Base-by-base conservation (phyloP, 2,113 vertebrate species). In the Scortum barcoo region DNA sequence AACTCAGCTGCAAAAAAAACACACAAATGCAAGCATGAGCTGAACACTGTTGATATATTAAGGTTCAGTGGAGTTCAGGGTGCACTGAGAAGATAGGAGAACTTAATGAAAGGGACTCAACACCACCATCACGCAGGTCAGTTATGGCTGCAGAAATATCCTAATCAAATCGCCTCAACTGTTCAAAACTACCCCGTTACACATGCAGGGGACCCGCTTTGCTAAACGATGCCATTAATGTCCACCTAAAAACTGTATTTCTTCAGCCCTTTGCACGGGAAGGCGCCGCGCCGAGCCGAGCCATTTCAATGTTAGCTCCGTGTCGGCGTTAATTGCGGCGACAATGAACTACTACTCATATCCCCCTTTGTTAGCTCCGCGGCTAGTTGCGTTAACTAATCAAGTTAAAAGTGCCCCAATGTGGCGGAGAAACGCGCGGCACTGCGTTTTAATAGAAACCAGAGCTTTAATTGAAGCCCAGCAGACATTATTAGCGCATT, bases 281-380 rank as follows among this genome's bases (percentile, higher is more conserved):
- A 26, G 24, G 22, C 0, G 51, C 26, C 53, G 33, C 4, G 8
- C 54, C 0, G 24, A 50, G 8, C 54, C 0, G 24, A 50, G 60
- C 80, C 0, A 36, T 73, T n/a, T 66, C 60, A 63, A 53, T 28
- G 69, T 46, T 88, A 86, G 83, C 86, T 78, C 26, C 10, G 71
- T 24, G 68, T 56, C 53, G 19, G 36, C 63, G 68, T 79, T 87
- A 89, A 89, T 87, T 89, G 54, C 3, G 73, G 65, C 16, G 60
- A 86, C 86, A 85, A 91, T 86, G 77, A 91, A 82, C 58, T 68
- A 82, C 58, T 68, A 38, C 74, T 76, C 74, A 42, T 19, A 63
- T 72, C 48, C 56, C 56, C 80, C 76, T 89, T 92, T 90, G 91
- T 92, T 94, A 91, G 93, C 91, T 12, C 51, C 38, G 72, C 78